These are phyloP conservation scores for Isurus oxyrinchus DNA, from an alignment of 2,113 vertebrate genomes.

Conservation along the genomic window DNA sequence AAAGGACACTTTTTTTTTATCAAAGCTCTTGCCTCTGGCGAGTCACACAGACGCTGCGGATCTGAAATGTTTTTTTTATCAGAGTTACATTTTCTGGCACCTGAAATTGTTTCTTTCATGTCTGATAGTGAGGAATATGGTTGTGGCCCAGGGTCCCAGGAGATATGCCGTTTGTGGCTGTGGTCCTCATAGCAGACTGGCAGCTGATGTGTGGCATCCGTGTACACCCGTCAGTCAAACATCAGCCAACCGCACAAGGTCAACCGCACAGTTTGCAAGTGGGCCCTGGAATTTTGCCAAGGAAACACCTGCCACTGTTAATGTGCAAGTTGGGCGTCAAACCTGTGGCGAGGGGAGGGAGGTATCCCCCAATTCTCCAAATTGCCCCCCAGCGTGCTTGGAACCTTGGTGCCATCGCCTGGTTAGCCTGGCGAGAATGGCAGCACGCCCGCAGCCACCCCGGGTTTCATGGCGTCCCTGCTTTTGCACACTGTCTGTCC, in stretches of 20 bases:
- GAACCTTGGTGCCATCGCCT: no score
- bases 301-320: background rate
- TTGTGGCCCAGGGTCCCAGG: conserved; percentile 61
- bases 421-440: background rate
- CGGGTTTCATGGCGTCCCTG: background rate
- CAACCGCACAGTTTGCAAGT: no score
- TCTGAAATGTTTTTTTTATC: conserved; percentile 60
- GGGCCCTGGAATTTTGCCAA: no score
- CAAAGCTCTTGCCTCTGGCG: conserved; percentile 68
- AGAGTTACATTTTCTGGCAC: conserved; percentile 60
- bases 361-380: no score
- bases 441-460: background rate
- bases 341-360: background rate
- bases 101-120: conserved; percentile 81
- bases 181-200: conserved; percentile 69
- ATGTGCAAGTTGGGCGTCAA: background rate
- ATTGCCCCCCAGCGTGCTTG: no score
- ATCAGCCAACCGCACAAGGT: conserved; percentile 46
- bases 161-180: conserved; percentile 69
- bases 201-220: conserved; percentile 58
- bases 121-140: conserved; percentile 59
- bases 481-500: background rate
- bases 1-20: conserved; percentile 65
- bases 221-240: conserved; percentile 76
- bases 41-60: conserved; percentile 58